Evolutionary conservation across 2,888 invertebrate species (phyloP), one percentile per base, ranked within the genome.

Genomic region (Osmoderma eremita): DNA sequence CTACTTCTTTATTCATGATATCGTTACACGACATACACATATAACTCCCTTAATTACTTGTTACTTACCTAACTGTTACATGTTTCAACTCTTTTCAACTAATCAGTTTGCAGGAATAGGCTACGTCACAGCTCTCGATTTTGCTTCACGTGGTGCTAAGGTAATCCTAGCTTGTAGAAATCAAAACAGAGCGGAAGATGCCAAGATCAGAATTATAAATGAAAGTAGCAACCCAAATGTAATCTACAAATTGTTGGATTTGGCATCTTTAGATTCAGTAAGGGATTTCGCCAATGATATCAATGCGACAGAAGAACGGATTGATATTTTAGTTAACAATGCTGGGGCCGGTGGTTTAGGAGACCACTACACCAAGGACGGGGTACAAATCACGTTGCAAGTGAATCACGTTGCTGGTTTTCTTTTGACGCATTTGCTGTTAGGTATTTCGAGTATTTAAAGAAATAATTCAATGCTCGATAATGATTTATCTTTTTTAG

Each of bases 321-420:
- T 90, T 51, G 88, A 90, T 72, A 85, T 89, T 10, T 79, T 90
- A 22, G 83, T 90, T 8, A 88, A 90, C 76, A 90, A 90, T 74
- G 89, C 90, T 0, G 89, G 88, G 0, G 83, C 85, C 0, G 84
- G 81, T 6, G 84, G 84, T 0, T 76, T 83, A 17, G 80, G 81
- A 0, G 78, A 83, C 42, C 78, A 79, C 20, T 77, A 78, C 30
- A 88, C 89, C 0, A 83, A 84, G 65, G 90, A 91, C 71, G 90
- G 89, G 0, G 82, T 91, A 41, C 86, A 90, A 45, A 78, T 83
- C 18, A 87, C 85, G 54, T 86, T 90, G 12, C 68, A 68, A 61
- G 62, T 62, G 12, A 68, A 68, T 41, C 54, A 68, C 20, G 20
- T 68, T n/a, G 65, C 68, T 12, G 10, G 12, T 2, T 67, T 91